A percentile compares a stretch with the other conserved stretches of the same genome.
These are phyloP conservation scores for Heteropelma amictum DNA, from an alignment of 2,888 invertebrate species.

Conservation along the genomic window DNA sequence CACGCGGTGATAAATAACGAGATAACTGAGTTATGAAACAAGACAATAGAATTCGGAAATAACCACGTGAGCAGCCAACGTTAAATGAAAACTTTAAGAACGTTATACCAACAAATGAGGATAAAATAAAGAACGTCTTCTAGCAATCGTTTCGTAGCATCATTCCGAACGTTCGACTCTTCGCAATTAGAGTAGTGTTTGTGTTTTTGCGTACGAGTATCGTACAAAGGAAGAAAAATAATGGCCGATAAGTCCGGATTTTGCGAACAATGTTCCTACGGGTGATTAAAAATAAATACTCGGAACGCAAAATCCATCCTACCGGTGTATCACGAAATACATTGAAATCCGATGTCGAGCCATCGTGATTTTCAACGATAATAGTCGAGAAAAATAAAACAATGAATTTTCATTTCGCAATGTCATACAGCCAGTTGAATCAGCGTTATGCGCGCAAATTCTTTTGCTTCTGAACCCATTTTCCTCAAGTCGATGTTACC, in stretches of 20 bases:
- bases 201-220: neutral
- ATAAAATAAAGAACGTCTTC: neutral
- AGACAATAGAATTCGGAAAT: constrained; percentile 49
- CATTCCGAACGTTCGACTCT: constrained; percentile 19
- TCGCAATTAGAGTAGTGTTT: neutral
- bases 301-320: constrained; percentile 25
- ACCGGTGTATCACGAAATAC: constrained; percentile 14
- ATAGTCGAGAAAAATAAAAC: neutral
- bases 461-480: neutral
- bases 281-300: constrained; percentile 47
- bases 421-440: constrained; percentile 29
- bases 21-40: constrained; percentile 39
- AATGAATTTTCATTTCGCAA: neutral
- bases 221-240: neutral
- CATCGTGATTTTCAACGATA: neutral
- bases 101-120: constrained; percentile 11
- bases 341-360: neutral
- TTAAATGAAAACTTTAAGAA: neutral
- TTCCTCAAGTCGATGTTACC: neutral
- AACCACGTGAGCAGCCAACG: constrained; percentile 30
- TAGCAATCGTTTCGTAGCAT: neutral
- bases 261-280: constrained; percentile 26
- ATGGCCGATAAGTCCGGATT: constrained; percentile 24
- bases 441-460: constrained; percentile 20
- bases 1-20: constrained; percentile 30